Conservation (phyloP, 2,888 invertebrate species). For the Tipula unca region DNA sequence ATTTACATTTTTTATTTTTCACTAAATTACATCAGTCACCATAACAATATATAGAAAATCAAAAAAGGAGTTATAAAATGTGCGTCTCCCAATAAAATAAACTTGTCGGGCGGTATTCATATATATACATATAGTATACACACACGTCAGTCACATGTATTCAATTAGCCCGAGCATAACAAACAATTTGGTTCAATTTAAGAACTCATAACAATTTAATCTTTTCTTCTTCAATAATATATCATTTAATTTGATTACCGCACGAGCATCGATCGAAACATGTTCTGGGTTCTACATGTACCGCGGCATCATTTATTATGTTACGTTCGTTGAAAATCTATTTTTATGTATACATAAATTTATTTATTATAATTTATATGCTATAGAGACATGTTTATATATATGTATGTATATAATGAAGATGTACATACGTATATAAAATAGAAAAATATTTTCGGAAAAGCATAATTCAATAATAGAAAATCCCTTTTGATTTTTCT, state of each 20-base stretch:
- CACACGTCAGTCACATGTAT: neutral
- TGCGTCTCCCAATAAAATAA: neutral
- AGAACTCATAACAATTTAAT: neutral
- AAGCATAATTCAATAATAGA: neutral
- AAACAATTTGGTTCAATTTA: slow-evolving; percentile 8
- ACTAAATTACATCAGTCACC: neutral
- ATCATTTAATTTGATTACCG: neutral
- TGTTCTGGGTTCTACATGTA: neutral
- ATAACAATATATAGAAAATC: slow-evolving; percentile 2
- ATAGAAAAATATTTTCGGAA: neutral
- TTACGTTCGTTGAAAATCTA: neutral
- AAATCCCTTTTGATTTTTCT: neutral
- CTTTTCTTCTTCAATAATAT: neutral
- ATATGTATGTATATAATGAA: neutral
- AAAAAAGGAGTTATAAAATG: neutral
- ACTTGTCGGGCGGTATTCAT: neutral
- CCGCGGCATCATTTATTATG: neutral
- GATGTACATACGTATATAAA: neutral
- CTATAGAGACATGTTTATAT: neutral
- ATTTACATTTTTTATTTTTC: neutral
- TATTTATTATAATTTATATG: neutral
- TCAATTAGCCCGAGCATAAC: neutral
- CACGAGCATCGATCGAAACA: neutral
- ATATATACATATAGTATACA: neutral
- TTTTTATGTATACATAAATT: neutral